These are phyloP conservation scores for Mungos mungo DNA, from an alignment of 2,113 vertebrate genomes.

Conservation along the genomic window DNA sequence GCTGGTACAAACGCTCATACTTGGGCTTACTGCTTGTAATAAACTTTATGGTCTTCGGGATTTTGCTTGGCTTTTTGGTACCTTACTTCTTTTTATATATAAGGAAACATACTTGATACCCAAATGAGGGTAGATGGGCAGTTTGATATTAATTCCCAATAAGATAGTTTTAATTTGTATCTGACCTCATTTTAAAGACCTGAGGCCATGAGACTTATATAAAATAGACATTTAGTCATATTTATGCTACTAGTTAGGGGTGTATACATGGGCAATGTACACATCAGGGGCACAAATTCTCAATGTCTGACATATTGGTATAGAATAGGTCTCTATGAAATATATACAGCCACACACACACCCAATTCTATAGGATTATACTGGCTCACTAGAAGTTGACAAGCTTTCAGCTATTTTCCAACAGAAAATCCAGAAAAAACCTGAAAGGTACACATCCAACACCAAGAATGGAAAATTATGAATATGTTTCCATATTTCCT, in stretches of 20 bases:
- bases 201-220: background rate
- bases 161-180: background rate
- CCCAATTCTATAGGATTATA: background rate
- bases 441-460: background rate
- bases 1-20: background rate
- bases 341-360: background rate
- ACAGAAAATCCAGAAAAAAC: background rate
- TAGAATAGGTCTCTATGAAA: background rate
- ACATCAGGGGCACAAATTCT: background rate
- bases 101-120: background rate
- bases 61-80: background rate
- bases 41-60: background rate
- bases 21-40: background rate
- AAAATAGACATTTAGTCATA: slow-evolving; percentile 38
- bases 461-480: background rate
- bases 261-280: background rate
- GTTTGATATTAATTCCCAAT: slow-evolving; percentile 10
- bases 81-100: background rate
- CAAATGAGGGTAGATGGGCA: background rate
- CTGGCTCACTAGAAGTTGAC: background rate
- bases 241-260: background rate
- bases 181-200: slow-evolving; percentile 10
- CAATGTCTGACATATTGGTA: background rate
- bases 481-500: background rate
- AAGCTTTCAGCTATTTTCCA: slow-evolving; percentile 6